Evolutionary conservation across 2,888 invertebrate species (phyloP).

Genomic region (Watsonalla binaria): DNA sequence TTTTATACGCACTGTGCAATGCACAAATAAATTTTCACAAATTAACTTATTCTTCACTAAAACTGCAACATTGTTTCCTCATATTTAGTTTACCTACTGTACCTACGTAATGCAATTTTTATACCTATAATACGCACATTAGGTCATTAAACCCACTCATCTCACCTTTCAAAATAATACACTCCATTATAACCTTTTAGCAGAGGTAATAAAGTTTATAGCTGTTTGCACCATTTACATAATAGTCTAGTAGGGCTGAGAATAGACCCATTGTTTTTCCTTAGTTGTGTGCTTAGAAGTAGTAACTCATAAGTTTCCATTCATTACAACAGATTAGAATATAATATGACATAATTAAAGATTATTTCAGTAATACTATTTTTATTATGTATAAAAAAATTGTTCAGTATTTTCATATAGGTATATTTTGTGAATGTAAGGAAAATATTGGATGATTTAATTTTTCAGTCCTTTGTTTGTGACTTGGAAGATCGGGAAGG

Average conservation of each 20-base stretch:
- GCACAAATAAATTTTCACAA: slow-evolving; percentile 18
- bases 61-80: slow-evolving; percentile 7
- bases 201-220: neutral
- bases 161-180: neutral
- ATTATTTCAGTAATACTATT: neutral
- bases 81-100: slow-evolving; percentile 3
- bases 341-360: no score
- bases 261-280: neutral
- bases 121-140: neutral
- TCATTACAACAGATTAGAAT: neutral
- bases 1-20: neutral
- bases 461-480: slow-evolving; percentile 96
- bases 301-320: neutral
- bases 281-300: no score
- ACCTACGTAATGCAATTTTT: slow-evolving; percentile 11
- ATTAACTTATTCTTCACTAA: slow-evolving; percentile 15
- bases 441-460: slow-evolving; percentile 9
- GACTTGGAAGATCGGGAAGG: slow-evolving; percentile 99
- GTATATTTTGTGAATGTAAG: slow-evolving; percentile 1
- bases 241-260: neutral
- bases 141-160: slow-evolving; percentile 2
- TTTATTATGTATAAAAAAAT: no score
- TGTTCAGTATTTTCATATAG: no score
- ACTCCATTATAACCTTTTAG: neutral
- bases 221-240: neutral